Evolutionary conservation across 2,888 invertebrate species (phyloP), one percentile per base, ranked within the genome.

Genomic region (Lithophane ornitopus): DNA sequence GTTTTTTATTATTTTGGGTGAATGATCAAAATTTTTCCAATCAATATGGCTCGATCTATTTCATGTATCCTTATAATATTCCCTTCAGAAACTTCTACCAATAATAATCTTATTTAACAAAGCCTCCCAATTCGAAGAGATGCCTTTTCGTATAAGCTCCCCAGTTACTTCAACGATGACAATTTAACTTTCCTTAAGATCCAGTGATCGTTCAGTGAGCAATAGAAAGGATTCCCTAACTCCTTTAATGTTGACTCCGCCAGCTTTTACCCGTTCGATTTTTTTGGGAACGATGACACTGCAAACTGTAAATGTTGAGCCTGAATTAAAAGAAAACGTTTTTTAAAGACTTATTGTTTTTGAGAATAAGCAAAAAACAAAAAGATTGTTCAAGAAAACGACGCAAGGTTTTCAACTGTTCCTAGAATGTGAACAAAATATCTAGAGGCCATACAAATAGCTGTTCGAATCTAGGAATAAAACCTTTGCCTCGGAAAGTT

Each of bases 101-200:
- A 39, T 28, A 61, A 44, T 34, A 65, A 39, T 28, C 59, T 69
- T 70, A 62, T 75, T 52, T 22, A 39, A 59, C 71, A 80, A 66
- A 69, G 56, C 56, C 52, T 44, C 62, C 26, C 19, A 39, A 72
- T 70, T 54, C 56, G 9, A 46, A 22, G 44, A 39, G 52, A 80
- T 63, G 44, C 59, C 63, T 70, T 75, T 59, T 67, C 63, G 26
- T 56, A 52, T 52, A 75, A 78, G 82, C 62, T 58, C 71, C 39
- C 68, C 56, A 72, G 70, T 75, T 76, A 76, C 74, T 59, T 78
- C 58, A 68, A 61, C 68, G 78, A 85, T 85, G 83, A 86, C 83
- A 81, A 78, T 85, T 83, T 83, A 85, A 87, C 82, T 81, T 82
- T 73, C 49, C 61, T 41, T 71, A 80, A 74, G 82, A 74, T 76